These are phyloP conservation scores for Glossophaga mutica DNA, from an alignment of 2,797 vertebrate species.

Conservation along the genomic window DNA sequence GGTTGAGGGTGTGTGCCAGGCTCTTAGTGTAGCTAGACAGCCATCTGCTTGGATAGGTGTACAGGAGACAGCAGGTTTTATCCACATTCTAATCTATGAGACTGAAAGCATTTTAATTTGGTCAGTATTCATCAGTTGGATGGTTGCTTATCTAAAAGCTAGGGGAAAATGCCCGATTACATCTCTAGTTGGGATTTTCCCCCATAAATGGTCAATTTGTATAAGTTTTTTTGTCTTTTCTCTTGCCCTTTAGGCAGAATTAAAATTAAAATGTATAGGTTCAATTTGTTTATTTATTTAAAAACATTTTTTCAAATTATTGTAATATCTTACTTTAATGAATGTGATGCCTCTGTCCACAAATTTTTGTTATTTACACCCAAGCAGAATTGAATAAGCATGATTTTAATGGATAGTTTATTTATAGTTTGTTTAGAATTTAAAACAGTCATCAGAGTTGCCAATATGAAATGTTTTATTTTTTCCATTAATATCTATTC, in stretches of 20 bases:
- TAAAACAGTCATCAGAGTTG: constrained; percentile 51
- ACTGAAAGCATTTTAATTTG: neutral
- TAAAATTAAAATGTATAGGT: neutral
- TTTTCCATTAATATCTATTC: constrained; percentile 63
- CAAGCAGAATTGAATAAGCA: constrained; percentile 12
- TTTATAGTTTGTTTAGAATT: constrained; percentile 63
- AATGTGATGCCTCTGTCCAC: constrained; percentile 3
- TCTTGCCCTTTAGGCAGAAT: neutral
- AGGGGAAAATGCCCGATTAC: neutral
- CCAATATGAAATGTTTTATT: constrained; percentile 48
- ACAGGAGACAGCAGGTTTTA: neutral
- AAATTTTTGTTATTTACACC: constrained; percentile 9
- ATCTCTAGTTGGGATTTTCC: neutral
- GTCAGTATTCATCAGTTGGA: neutral
- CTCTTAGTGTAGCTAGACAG: neutral
- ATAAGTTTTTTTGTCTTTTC: neutral
- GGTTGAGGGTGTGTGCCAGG: neutral
- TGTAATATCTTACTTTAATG: neutral
- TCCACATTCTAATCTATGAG: neutral
- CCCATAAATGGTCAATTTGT: neutral
- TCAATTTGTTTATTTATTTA: constrained; percentile 1
- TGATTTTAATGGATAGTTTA: constrained; percentile 46
- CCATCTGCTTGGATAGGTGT: neutral
- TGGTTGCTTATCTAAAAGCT: neutral
- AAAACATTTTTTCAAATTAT: neutral